Percentiles rank a stretch among this genome's conserved stretches.
Conservation (phyloP, 2,113 vertebrate genomes). For the Psammodynastes pulverulentus region DNA sequence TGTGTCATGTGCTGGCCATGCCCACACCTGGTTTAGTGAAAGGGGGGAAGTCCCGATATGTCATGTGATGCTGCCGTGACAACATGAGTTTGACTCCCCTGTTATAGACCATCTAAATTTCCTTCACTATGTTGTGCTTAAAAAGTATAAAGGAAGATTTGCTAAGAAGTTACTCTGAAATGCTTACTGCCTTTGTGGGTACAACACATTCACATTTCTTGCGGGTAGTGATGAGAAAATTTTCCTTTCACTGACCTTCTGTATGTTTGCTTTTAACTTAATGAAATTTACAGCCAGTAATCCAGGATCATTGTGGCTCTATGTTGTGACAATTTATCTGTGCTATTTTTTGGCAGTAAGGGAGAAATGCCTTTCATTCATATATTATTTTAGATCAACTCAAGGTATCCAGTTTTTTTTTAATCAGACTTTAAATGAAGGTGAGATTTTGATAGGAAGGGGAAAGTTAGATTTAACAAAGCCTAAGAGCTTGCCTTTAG, state of each 20-base stretch:
- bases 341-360: neutral
- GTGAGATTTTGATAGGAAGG: neutral
- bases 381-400: neutral
- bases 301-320: neutral
- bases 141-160: conserved; percentile 6
- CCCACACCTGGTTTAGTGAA: too few relatives aligned
- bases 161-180: conserved; percentile 7
- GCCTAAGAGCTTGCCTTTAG: neutral
- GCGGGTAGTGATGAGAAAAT: neutral
- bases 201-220: neutral
- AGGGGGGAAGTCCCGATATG: too few relatives aligned
- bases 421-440: neutral
- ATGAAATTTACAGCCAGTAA: neutral
- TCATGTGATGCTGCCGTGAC: too few relatives aligned
- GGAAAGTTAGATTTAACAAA: neutral
- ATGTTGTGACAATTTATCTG: neutral
- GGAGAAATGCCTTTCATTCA: neutral
- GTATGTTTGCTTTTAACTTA: neutral
- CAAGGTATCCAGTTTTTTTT: neutral
- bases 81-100: too few relatives aligned
- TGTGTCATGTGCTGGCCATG: too few relatives aligned
- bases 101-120: neutral
- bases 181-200: neutral
- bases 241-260: neutral
- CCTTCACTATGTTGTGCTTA: neutral